phyloP scores from a whole-genome alignment of 2,113 vertebrate genomes.

The Morphnarchus princeps region DNA sequence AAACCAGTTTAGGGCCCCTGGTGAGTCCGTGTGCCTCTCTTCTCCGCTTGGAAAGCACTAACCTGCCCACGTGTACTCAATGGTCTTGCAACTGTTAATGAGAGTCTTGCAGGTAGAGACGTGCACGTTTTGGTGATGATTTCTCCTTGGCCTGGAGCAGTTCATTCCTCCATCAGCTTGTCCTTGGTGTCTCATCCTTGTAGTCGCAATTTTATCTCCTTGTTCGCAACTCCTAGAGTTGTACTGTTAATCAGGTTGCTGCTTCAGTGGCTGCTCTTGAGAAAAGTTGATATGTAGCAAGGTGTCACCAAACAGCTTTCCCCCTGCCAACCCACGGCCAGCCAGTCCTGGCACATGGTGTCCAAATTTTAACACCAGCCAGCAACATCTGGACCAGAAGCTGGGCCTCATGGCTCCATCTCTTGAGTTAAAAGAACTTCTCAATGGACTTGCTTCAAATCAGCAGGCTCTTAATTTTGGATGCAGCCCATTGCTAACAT shows the following conservation, averaged over 20 bases:
- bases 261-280: not conserved
- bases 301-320: not conserved
- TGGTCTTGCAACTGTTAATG: not conserved
- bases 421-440: not conserved
- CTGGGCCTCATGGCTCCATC: not conserved
- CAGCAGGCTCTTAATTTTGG: not conserved
- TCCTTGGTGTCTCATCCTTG: not conserved
- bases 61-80: not conserved
- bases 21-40: not conserved
- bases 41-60: not conserved
- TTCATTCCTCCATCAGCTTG: not conserved
- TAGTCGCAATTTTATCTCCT: not conserved
- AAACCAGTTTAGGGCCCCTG: not conserved
- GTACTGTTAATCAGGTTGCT: not conserved
- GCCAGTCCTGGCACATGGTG: not conserved
- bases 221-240: not conserved
- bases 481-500: not conserved
- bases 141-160: not conserved
- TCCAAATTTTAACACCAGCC: not conserved
- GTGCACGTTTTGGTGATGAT: not conserved
- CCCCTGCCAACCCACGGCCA: not conserved
- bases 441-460: not conserved
- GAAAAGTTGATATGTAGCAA: not conserved
- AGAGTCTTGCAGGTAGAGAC: not conserved
- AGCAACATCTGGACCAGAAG: not conserved